These are phyloP conservation scores for Geodia barretti DNA, from an alignment of 37 sponge, comb jelly and placozoan genomes.

Conservation along the genomic window DNA sequence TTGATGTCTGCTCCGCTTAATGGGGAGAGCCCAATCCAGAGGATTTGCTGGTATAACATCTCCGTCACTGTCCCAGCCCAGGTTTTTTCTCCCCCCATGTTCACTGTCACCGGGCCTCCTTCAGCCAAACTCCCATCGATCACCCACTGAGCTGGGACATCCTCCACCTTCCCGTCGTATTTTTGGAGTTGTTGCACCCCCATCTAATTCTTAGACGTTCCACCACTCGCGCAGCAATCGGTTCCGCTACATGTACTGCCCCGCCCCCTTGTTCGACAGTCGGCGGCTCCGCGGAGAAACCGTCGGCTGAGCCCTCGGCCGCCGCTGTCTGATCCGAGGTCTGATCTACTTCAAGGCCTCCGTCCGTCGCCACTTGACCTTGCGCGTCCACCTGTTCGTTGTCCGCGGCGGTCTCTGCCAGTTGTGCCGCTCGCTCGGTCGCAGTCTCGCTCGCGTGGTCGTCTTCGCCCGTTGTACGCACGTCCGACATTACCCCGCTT, in stretches of 20 bases:
- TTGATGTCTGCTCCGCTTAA: neutral
- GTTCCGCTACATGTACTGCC: too few species aligned
- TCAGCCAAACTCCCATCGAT: neutral
- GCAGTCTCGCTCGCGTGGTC: neutral
- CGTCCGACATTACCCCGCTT: neutral
- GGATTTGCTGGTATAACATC: neutral
- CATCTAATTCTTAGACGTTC: neutral
- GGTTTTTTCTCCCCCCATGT: neutral
- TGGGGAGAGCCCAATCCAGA: neutral
- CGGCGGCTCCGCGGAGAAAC: too few species aligned
- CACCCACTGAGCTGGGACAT: constrained; percentile 1
- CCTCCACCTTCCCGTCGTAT: neutral
- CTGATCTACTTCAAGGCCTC: neutral
- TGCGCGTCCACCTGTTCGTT: neutral
- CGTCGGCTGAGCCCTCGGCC: too few species aligned
- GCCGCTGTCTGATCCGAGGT: too few species aligned
- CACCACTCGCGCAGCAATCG: neutral
- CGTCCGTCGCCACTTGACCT: neutral
- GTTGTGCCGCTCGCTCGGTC: neutral
- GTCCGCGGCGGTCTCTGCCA: too few species aligned
- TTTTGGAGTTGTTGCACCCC: neutral
- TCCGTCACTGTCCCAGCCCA: neutral
- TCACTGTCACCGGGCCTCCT: too few species aligned
- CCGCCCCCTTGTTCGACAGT: neutral
- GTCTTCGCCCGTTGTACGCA: neutral